Evolutionary conservation across 2,888 invertebrate species (phyloP), one percentile per base, ranked within the genome.

Genomic region (Venusia cambrica): DNA sequence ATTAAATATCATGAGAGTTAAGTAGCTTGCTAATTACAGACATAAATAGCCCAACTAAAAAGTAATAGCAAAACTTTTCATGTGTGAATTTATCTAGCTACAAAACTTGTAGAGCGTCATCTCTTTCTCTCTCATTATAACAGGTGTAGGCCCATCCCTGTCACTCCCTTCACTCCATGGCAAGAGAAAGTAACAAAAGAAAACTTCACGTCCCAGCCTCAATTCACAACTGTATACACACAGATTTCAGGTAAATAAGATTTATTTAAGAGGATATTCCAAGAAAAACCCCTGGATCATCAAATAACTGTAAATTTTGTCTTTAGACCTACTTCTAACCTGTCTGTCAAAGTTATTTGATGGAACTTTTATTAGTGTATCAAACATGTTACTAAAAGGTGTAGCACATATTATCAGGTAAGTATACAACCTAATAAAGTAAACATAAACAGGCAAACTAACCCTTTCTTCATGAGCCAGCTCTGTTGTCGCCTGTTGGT

Each of bases 401-500:
- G 50, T 54, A 54, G 52, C 48, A 56, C 44, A 39, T 39, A 59
- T 52, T 55, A 50, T 46, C 45, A 55, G 48, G 59, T 32, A 48
- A 51, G 48, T 51, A 41, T 51, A 54, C 38, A 48, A 52, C 36
- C 44, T 47, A 53, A 24, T 49, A 57, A 65, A 65, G 75, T 77
- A 76, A 77, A 77, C 75, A 75, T 74, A 79, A 77, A 81, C 80
- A 83, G 73, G 70, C 68, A 73, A 79, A 87, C 85, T 81, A 75
- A 85, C 87, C 87, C 85, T 80, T 85, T 85, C 85, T 84, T 87
- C 87, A 87, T 87, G 84, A 85, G 85, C 83, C 85, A 77, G 69
- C 80, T 79, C 73, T 73, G 73, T 73, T 77, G 74, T 79, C 74
- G 73, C 74, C 81, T 59, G 78, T 80, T 68, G 81, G 62, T 71